Base-by-base conservation (phyloP, 2,888 invertebrate species). In the Phengaris arion region DNA sequence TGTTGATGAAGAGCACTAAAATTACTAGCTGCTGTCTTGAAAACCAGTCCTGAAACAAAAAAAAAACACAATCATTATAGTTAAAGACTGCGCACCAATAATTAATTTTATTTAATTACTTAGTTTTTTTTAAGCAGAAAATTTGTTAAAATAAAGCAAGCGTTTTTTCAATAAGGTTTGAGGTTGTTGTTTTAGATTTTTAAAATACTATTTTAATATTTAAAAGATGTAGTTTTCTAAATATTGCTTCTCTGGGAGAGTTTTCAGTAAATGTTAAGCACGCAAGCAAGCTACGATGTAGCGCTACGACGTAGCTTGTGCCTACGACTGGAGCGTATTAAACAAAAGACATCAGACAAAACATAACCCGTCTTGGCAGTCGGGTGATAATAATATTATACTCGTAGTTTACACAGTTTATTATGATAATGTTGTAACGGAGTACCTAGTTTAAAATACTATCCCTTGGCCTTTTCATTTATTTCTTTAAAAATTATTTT, bases 11-110 rank as follows among this genome's bases (percentile, higher is more conserved):
- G 85, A 98, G 95, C 86, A 98, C 98, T 90, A 98, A 94, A 94
- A 98, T 96, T 93, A 98, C 97, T 91, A 98, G 95, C 94, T 98
- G 98, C 94, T 98, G 98, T 91, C 98, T 96, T 87, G 98, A 97
- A 94, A 98, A 97, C 98, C 98, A 98, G 95, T 98, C 98, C 98
- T 98, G 95, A 95, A 87, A 79, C 70, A 78, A 74, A 81, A 79
- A 77, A 79, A 78, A 74, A 78, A 6, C 68, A 74, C 72, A 73
- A 5, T 22, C 48, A 46, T n/a, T 13, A 70, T 1, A 57, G 35
- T 35, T 35, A 35, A 35, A 35, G 0, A 35, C 35, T 57, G 15
- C n/a, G 2, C n/a, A 57, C 8, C n/a, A n/a, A n/a, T 15, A 15
- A 3, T 57, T n/a, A 57, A 57, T 15, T 57, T 57, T 57, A 13